Evolutionary conservation across 2,797 vertebrate genomes (phyloP).

Genomic region (Myotis planiceps): DNA sequence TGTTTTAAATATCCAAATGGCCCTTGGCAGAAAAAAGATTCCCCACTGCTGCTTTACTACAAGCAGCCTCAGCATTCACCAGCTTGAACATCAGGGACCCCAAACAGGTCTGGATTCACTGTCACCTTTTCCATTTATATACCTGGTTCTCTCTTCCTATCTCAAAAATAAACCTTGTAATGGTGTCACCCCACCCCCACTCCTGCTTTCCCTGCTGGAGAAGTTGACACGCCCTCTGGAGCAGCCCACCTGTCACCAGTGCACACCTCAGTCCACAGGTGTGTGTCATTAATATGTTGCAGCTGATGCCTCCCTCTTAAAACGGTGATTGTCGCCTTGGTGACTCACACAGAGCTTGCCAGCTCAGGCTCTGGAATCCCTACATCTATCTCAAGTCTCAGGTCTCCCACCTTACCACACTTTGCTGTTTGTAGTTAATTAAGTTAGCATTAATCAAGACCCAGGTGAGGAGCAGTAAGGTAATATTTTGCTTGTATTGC

Average conservation of each 20-base stretch:
- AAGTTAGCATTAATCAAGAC: slow-evolving; percentile 50
- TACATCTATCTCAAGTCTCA: not conserved
- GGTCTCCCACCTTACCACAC: slow-evolving; percentile 48
- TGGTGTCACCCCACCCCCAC: not conserved
- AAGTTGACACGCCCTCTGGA: not conserved
- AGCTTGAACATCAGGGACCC: not conserved
- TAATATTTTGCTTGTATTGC: slow-evolving; percentile 34
- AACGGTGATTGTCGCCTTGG: slow-evolving; percentile 56
- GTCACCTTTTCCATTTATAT: not conserved
- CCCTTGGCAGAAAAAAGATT: too few species aligned
- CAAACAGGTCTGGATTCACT: not conserved
- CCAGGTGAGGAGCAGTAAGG: slow-evolving; percentile 7
- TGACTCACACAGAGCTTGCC: slow-evolving; percentile 44
- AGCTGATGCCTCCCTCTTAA: slow-evolving; percentile 62
- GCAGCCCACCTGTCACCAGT: slow-evolving; percentile 22
- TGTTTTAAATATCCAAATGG: too few species aligned
- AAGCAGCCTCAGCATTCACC: not conserved
- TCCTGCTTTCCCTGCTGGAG: not conserved
- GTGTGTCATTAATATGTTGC: slow-evolving; percentile 41
- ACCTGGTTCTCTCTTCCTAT: not conserved
- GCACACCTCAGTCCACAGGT: slow-evolving; percentile 36
- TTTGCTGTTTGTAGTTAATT: slow-evolving; percentile 45
- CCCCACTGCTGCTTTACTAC: too few species aligned
- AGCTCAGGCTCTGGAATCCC: not conserved
- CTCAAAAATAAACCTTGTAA: not conserved